Evolutionary conservation across 2,113 vertebrate species (phyloP), one percentile per base, ranked within the genome.

Genomic region (Clinocottus analis): DNA sequence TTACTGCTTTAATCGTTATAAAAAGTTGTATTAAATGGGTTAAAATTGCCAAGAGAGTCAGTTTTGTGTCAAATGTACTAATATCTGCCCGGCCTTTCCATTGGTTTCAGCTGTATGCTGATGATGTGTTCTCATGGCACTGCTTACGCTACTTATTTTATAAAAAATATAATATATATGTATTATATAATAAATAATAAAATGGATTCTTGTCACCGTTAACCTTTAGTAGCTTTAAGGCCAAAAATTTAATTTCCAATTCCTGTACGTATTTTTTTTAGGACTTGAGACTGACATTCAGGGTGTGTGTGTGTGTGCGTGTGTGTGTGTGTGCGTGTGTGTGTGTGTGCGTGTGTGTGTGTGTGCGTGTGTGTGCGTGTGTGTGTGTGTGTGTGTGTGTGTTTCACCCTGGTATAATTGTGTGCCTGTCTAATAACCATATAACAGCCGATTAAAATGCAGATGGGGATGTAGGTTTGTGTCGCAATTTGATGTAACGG

Each of bases 351-450:
- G 35, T 37, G 8, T 37, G 35, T 37, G 35, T 37, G 35, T 37
- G 35, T 37, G 35, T 37, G 35, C 17, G 43, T 45, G 43, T 45
- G 14, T 43, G 41, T 43, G 41, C 14, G 33, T 39, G 2, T 23
- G 21, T 62, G 35, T 56, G 33, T 37, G 35, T 37, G 7, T 37
- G 35, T 37, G 35, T 37, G 35, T 37, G 2, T 37, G 35, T 37
- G 35, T 37, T 6, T 37, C 21, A 56, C 3, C 4, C 8, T 56
- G 51, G 67, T 37, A 19, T 27, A 56, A 55, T 69, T 55, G 21
- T 55, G 23, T 41, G 23, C 17, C 33, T 74, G 56, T 39, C 45
- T 62, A 72, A 77, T 80, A 63, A 69, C 35, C 31, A n/a, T 39
- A 5, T 58, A 62, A 33, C 56, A 21, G 70, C 47, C 49, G 55